Percentiles rank a stretch among this genome's conserved stretches.
These are phyloP conservation scores for Passerina amoena DNA, from an alignment of 2,113 vertebrate genomes.

Conservation along the genomic window DNA sequence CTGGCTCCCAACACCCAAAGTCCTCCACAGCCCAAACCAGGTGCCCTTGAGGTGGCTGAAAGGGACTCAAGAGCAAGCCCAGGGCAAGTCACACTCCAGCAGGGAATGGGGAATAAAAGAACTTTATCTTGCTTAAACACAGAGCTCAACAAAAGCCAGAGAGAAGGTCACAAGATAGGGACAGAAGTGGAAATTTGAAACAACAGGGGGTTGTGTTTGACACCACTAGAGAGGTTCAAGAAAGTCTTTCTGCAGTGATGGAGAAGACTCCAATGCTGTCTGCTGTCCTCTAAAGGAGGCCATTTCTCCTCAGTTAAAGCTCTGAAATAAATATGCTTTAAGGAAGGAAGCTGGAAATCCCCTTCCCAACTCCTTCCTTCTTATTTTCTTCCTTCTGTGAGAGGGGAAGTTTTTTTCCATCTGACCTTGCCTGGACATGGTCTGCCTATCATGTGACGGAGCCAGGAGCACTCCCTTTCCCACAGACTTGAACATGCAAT, in stretches of 20 bases:
- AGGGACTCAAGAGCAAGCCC: background rate
- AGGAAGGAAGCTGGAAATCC: background rate
- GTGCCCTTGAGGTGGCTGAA: background rate
- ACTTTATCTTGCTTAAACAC: background rate
- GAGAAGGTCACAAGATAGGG: background rate
- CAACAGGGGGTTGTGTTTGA: background rate
- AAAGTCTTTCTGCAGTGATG: background rate
- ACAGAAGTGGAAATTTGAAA: background rate
- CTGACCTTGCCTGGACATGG: background rate
- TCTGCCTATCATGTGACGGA: background rate
- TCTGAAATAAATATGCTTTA: background rate
- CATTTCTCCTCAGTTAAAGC: background rate
- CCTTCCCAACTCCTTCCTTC: background rate
- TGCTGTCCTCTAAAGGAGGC: background rate
- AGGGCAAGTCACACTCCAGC: accelerated
- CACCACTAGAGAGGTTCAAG: background rate
- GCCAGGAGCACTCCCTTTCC: background rate
- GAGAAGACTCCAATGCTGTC: background rate
- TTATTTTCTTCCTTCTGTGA: background rate
- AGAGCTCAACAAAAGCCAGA: background rate
- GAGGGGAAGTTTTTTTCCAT: background rate
- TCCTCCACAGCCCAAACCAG: background rate
- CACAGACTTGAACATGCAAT: background rate
- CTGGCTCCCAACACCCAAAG: too few species aligned
- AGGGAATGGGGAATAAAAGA: background rate